Percentiles rank a stretch among this genome's conserved stretches.
Conservation (phyloP, 2,113 vertebrate species). For the Thamnaconus septentrionalis region DNA sequence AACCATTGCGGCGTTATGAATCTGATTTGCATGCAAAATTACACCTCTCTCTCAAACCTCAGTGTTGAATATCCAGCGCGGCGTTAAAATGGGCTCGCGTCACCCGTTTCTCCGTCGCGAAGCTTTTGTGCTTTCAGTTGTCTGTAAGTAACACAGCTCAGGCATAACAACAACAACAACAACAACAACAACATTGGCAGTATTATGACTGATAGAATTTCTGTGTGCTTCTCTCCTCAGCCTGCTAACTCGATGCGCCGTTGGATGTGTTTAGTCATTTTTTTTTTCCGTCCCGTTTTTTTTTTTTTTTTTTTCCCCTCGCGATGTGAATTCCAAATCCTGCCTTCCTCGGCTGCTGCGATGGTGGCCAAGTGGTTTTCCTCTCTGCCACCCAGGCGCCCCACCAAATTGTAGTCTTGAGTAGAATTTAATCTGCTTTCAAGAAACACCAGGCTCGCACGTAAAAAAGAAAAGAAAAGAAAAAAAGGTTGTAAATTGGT, state of each 20-base stretch:
- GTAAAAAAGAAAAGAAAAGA: background rate
- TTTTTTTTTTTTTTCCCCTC: slow-evolving; percentile 21
- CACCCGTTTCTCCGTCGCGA: background rate
- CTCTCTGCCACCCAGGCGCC: slow-evolving; percentile 65
- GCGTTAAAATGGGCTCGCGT: slow-evolving; percentile 7
- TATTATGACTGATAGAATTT: slow-evolving; percentile 24
- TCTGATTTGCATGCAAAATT: slow-evolving; percentile 1
- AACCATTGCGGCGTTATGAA: slow-evolving; percentile 2
- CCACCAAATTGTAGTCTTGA: slow-evolving; percentile 63
- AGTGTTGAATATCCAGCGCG: background rate
- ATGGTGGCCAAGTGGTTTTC: slow-evolving; percentile 64
- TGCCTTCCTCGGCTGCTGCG: slow-evolving; percentile 25
- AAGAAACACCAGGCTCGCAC: slow-evolving; percentile 31
- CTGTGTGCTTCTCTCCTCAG: slow-evolving; percentile 17
- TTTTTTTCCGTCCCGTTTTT: slow-evolving; percentile 9
- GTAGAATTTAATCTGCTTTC: slow-evolving; percentile 57
- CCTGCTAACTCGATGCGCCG: slow-evolving; percentile 19
- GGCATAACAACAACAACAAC: background rate
- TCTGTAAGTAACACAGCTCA: slow-evolving; percentile 16
- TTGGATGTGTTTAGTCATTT: slow-evolving; percentile 16
- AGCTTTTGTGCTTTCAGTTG: slow-evolving; percentile 15
- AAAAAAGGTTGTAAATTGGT: slow-evolving; percentile 20
- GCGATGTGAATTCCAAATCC: slow-evolving; percentile 25
- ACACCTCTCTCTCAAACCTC: background rate
- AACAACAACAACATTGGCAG: slow-evolving; percentile 12